Base-by-base conservation (phyloP, 2,113 vertebrate genomes). In the Thunnus maccoyii region DNA sequence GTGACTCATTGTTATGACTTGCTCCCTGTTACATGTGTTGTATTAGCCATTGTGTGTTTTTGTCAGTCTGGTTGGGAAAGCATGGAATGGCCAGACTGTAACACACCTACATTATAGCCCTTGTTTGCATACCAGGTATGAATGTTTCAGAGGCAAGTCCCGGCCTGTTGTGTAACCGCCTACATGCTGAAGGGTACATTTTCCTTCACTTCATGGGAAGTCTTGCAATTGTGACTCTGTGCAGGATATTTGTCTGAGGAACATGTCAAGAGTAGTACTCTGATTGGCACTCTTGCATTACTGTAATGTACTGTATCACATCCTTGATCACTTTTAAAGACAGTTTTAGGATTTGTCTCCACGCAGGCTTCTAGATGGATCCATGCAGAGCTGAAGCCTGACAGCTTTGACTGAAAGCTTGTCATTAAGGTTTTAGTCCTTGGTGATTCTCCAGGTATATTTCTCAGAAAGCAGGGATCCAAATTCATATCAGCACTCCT, bases 41-140 rank as follows among this genome's bases (percentile, higher is more conserved):
- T 56, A 2, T 75, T 12, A 25, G 47, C 44, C 56, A 15, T 68
- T 12, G 16, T 58, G 44, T 68, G 64, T 69, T 81, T 80, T 52
- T 54, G n/a, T 62, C 1, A 16, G 60, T 12, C 7, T 55, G 16
- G 47, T 78, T 91, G 72, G 30, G 82, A 77, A 84, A 78, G 73
- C 47, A 4, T 80, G 76, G 72, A 73, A 44, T 52, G n/a, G 1
- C 54, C 80, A 55, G n/a, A 36, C 27, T 64, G 20, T 13, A 36
- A 36, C 72, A 65, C 76, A 82, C 68, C 84, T 86, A 30, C 61
- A 72, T 66, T 47, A 25, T 2, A 46, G 16, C 46, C 30, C 25
- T 3, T 89, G 71, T 91, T 91, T 81, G 91, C 82, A 46, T 65
- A 17, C 41, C 27, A 84, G 85, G 85, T 76, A 87, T 87, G 86